Percentiles rank a stretch among this genome's conserved stretches.
These are phyloP conservation scores for Rhinoraja longicauda DNA, from an alignment of 2,797 vertebrate species.

Conservation along the genomic window DNA sequence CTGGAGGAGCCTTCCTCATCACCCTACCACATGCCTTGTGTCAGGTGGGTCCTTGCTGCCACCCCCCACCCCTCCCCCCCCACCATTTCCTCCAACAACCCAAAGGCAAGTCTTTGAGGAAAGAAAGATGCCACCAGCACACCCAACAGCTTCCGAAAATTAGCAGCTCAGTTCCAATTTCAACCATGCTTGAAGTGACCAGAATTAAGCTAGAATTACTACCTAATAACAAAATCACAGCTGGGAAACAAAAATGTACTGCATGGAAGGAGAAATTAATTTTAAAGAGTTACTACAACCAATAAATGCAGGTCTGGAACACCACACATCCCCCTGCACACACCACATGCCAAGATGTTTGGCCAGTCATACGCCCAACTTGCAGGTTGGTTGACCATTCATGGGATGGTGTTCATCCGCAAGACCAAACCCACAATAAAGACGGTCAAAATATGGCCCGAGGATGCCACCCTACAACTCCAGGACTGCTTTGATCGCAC, in stretches of 20 bases:
- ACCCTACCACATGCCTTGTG: too few species aligned
- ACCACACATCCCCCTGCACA: too few species aligned
- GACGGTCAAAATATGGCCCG: too few species aligned
- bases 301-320: too few species aligned
- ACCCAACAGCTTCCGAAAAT: neutral
- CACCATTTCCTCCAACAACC: neutral
- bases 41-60: too few species aligned
- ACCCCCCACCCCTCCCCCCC: too few species aligned
- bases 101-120: neutral
- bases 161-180: neutral
- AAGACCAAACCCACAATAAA: too few species aligned
- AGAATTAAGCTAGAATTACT: neutral
- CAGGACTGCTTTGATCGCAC: too few species aligned
- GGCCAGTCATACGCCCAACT: neutral
- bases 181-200: neutral
- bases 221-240: neutral
- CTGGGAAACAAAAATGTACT: neutral
- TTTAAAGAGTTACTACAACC: too few species aligned
- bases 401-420: neutral
- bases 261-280: neutral
- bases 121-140: neutral
- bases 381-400: neutral
- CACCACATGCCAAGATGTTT: too few species aligned
- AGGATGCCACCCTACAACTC: too few species aligned
- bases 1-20: too few species aligned